phyloP scores from a whole-genome alignment of 2,888 invertebrate genomes.

The Entomobrya multifasciata region DNA sequence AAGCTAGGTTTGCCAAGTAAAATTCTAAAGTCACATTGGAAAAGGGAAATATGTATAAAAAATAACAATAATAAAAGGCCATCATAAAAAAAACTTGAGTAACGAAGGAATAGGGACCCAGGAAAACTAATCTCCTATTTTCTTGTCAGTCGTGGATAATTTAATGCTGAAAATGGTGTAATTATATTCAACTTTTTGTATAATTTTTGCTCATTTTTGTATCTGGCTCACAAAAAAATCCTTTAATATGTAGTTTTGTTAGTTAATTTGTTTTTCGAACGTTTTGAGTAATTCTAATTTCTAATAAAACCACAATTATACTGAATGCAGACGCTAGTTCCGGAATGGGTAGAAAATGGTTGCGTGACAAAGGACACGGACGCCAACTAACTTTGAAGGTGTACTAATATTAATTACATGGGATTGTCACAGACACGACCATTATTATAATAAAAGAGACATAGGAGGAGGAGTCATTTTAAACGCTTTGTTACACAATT shows the following conservation, averaged over 20 bases:
- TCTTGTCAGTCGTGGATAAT: conserved; percentile 67
- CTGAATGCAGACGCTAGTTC: not conserved
- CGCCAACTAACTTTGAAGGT: conserved; percentile 44
- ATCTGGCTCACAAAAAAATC: conserved; percentile 6
- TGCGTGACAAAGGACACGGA: conserved; percentile 38
- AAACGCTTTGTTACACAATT: conserved; percentile 27
- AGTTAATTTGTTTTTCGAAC: conserved; percentile 19
- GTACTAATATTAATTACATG: conserved; percentile 53
- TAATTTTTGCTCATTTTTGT: conserved; percentile 52
- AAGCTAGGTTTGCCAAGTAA: not conserved
- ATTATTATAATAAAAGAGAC: conserved; percentile 42
- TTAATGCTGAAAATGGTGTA: conserved; percentile 65
- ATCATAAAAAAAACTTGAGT: no score
- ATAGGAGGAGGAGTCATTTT: conserved; percentile 43
- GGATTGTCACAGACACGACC: conserved; percentile 65
- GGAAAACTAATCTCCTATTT: conserved; percentile 62
- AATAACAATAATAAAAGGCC: no score
- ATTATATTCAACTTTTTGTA: conserved; percentile 62
- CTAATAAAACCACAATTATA: not conserved
- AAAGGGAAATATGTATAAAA: not conserved
- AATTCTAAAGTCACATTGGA: not conserved
- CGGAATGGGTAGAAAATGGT: conserved; percentile 24
- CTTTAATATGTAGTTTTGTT: conserved; percentile 5
- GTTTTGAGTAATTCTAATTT: conserved; percentile 11
- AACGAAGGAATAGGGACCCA: not conserved